phyloP scores from a whole-genome alignment of 2,888 invertebrate species.

The Ichneumoninae sp. region DNA sequence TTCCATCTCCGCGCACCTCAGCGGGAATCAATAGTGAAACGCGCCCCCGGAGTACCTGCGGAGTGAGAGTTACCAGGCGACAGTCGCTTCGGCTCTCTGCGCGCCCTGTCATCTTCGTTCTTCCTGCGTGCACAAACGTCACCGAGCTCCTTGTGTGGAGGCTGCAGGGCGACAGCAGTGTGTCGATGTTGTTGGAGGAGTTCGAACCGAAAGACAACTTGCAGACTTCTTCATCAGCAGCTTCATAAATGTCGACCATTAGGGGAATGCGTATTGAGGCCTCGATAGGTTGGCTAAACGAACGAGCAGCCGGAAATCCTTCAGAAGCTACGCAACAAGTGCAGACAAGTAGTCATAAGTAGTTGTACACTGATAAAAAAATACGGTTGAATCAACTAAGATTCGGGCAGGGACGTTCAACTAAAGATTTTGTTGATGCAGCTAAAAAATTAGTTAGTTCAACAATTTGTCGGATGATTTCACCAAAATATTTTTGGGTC shows the following conservation, averaged over 20 bases:
- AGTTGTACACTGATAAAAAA: no score
- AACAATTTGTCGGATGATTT: no score
- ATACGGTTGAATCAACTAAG: no score
- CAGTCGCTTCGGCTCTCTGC: conserved; percentile 53
- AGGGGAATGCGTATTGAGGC: neutral
- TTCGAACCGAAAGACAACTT: neutral
- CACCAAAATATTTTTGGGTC: no score
- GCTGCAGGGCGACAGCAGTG: neutral
- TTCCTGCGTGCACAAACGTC: conserved; percentile 5
- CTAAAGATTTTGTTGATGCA: no score
- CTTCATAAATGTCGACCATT: neutral
- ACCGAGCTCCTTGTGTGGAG: neutral
- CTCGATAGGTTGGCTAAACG: neutral
- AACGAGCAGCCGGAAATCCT: neutral
- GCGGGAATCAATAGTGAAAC: conserved; percentile 76
- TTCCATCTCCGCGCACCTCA: conserved; percentile 67
- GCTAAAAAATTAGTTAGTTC: no score
- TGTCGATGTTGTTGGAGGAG: neutral
- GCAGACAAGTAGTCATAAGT: neutral
- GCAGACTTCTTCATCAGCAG: neutral
- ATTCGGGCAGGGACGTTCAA: no score
- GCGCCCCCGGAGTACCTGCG: conserved; percentile 65
- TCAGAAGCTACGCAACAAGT: conserved; percentile 5
- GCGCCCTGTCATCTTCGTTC: conserved; percentile 64
- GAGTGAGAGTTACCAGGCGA: conserved; percentile 57